Evolutionary conservation across 2,113 vertebrate species (phyloP), one percentile per base, ranked within the genome.

Genomic region (Anseranas semipalmata): DNA sequence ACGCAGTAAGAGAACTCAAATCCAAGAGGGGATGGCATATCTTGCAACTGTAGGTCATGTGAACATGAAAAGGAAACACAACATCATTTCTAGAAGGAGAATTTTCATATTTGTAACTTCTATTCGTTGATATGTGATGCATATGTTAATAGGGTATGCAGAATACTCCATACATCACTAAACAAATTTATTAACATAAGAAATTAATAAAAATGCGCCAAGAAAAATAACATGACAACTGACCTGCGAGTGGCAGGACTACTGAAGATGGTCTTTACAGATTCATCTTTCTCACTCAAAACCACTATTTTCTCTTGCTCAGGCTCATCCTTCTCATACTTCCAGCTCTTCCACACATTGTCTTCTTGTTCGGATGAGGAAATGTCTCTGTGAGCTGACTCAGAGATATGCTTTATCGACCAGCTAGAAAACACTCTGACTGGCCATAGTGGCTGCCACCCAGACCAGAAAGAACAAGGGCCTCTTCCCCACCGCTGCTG

Each of bases 401-500:
- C 35, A 24, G 50, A 56, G 18, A 45, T 0, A 62, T 12, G 3
- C 4, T 19, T 27, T 6, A 20, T 39, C 1, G 1, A 30, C 25
- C n/a, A 27, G n/a, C 55, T 25, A 83, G 50, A 93, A 92, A 58
- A 70, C 27, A 75, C 33, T 45, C 5, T 3, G 3, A 59, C 4
- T 3, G 2, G 24, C 62, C 68, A 39, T 15, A 43, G 66, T 0
- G 2, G 14, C 68, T 84, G 25, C 39, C 39, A 33, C 28, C 2
- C 17, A 63, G 50, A 56, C 15, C 24, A 85, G 68, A 93, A 88
- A 46, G 25, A 3, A 62, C 21, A 2, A 80, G 9, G 15, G 25
- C 2, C 10, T 83, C 56, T 71, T 84, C 50, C 43, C 17, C 28
- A 70, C 2, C 1, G 12, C 28, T 20, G 48, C 48, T 1, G 3